Base-by-base conservation (phyloP, 2,113 vertebrate species). In the Corydoras sp. region DNA sequence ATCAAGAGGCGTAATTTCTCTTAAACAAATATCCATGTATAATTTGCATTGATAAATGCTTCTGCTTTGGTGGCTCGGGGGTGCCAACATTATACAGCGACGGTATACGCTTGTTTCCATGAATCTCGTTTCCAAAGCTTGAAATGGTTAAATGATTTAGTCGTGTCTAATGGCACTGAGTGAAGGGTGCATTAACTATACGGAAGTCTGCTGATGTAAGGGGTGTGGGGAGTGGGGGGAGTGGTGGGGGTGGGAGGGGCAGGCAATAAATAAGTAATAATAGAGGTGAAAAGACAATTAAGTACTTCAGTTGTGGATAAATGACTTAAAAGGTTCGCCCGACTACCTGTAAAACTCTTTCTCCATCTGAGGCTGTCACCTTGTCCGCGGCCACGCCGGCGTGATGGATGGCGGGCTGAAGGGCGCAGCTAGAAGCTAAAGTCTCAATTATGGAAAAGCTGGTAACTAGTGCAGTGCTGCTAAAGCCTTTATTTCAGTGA, bases 381-480 rank as follows among this genome's bases (percentile, higher is more conserved):
- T 79, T 85, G 89, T 90, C 91, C 91, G 91, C 87, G 90, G 91
- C 92, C 93, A 91, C 93, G 90, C 91, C 90, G 85, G 86, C 81
- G 89, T 99, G 95, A 99, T 98, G 96, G 97, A 98, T 96, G 94
- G 91, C 93, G 90, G 93, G 94, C 96, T 95, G 92, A 92, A 91
- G 92, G 94, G 95, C 93, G 94, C 93, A 92, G 93, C 93, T 91
- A 94, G 92, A 85, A 96, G 94, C 93, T 91, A 92, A 93, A 92
- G 92, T 93, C 93, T 96, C 96, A 97, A 98, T 99, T 98, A 98
- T 95, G 91, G 95, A 94, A 92, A 87, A 93, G 90, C 90, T 91
- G 92, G 93, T 94, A 96, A 94, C 93, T 93, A 93, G 90, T 92
- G 94, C 91, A 93, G 93, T 94, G 94, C 84, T 92, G 92, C 93